Evolutionary conservation across 2,888 invertebrate species (phyloP).

Genomic region (Chrysolina haemoptera): DNA sequence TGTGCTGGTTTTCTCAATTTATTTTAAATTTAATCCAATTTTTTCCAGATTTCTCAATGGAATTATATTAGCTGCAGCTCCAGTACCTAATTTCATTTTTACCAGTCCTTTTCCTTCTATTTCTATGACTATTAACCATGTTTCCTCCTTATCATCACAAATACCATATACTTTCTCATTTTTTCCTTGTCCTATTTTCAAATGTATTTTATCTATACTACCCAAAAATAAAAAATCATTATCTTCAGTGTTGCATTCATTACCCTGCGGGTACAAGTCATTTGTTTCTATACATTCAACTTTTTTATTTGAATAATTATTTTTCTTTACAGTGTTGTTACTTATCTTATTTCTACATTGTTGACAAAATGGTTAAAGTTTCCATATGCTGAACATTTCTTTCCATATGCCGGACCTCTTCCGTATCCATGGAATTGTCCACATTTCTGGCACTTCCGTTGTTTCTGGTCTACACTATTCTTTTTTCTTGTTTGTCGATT

Average conservation of each 20-base stretch:
- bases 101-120: neutral
- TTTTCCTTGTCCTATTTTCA: no score
- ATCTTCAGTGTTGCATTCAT: no score
- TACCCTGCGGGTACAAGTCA: no score
- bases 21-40: neutral
- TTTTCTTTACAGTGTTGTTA: no score
- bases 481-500: neutral
- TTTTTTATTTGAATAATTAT: no score
- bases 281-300: no score
- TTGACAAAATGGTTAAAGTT: neutral
- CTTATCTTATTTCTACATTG: no score
- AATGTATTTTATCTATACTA: neutral
- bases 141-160: neutral
- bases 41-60: neutral
- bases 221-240: neutral
- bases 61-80: neutral
- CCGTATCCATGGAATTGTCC: neutral
- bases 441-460: neutral
- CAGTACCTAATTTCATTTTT: neutral
- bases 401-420: neutral
- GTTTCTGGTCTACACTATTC: neutral
- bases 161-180: no score
- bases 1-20: no score
- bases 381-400: neutral
- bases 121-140: neutral